Evolutionary conservation across 2,113 vertebrate genomes (phyloP), one percentile per base, ranked within the genome.

Genomic region (Acanthisitta chloris): DNA sequence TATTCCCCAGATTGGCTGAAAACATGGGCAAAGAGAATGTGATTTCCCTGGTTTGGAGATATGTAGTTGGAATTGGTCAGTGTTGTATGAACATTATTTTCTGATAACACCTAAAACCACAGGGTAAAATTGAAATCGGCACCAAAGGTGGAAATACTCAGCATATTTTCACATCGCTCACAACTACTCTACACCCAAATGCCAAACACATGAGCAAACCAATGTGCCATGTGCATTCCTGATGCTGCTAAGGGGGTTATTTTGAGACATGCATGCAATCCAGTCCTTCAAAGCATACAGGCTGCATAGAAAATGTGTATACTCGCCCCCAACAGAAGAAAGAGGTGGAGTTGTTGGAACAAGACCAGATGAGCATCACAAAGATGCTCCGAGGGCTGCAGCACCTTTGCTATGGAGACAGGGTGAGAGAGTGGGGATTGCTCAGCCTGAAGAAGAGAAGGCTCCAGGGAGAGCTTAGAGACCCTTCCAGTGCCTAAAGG

Each of bases 31-130:
- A 79, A 49, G 15, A 4, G 24, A 67, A 8, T 0, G 1, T 12
- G 48, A 57, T 40, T 81, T 40, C 14, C 21, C 36, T 34, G 21
- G 6, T 38, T 46, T 42, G 48, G 48, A 76, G 74, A 8, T 25
- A 13, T 3, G 38, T 33, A 43, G 15, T 12, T 70, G 45, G 34
- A 45, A 43, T 4, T 2, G 6, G 33, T 8, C 66, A 12, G 33
- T 0, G 12, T 0, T 34, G 48, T 9, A 15, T 7, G 36, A 65
- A 33, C 1, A 0, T 21, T 18, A 3, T 11, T 54, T 88, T 80
- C 6, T 4, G 62, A 24, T 33, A 38, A 26, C 17, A 42, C 14
- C 66, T n/a, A 25, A 61, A 80, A 40, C 45, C 61, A 24, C 2
- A 1, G 21, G 31, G 52, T 23, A 8, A 64, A 74, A 82, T 40